These are phyloP conservation scores for Elaphurus davidianus DNA, from an alignment of 2,113 vertebrate species.

Conservation along the genomic window DNA sequence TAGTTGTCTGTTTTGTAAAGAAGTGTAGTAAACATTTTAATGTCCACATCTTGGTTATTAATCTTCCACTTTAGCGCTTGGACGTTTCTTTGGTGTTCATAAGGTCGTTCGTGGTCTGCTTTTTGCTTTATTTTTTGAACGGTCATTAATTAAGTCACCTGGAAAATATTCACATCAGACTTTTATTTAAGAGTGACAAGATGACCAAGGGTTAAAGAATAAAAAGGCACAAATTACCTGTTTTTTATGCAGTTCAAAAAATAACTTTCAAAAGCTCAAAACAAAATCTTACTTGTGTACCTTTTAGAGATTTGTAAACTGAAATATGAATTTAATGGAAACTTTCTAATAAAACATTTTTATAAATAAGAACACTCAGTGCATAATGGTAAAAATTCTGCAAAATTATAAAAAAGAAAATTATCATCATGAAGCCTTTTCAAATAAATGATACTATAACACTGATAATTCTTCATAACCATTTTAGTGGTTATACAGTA, in stretches of 20 bases:
- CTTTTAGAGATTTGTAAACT: neutral
- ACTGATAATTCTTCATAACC: neutral
- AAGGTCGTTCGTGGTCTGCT: constrained; percentile 47
- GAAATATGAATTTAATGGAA: neutral
- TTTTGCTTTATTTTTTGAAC: constrained; percentile 51
- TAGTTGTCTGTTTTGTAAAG: constrained; percentile 38
- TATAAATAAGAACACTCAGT: neutral
- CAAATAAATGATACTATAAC: neutral
- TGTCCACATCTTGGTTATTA: constrained; percentile 68
- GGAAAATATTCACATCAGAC: constrained; percentile 21
- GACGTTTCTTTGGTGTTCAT: constrained; percentile 84
- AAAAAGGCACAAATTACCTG: neutral
- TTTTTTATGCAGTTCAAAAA: neutral
- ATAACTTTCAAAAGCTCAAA: neutral
- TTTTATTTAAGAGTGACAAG: neutral
- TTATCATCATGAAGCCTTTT: neutral
- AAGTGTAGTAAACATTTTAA: constrained; percentile 61
- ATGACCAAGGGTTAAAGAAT: neutral
- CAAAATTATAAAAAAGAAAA: neutral
- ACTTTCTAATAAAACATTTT: neutral
- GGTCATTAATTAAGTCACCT: constrained; percentile 70
- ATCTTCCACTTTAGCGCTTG: constrained; percentile 81
- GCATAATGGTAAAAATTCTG: neutral
- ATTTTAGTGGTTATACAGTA: neutral
- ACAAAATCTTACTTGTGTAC: neutral